Percentiles rank a stretch among this genome's conserved stretches.
These are phyloP conservation scores for Bothrops jararaca DNA, from an alignment of 2,113 vertebrate species.

Conservation along the genomic window DNA sequence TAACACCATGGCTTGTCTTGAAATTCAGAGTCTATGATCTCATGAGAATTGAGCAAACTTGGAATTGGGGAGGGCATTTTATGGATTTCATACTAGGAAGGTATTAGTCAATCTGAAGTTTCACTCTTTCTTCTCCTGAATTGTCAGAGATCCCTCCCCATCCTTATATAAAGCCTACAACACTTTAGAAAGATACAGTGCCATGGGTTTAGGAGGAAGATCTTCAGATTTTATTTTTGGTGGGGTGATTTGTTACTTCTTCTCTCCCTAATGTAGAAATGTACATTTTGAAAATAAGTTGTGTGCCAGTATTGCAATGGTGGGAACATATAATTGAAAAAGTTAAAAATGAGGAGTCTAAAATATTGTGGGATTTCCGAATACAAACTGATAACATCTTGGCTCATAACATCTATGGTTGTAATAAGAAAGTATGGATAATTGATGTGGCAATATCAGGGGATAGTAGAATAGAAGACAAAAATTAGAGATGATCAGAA, in stretches of 20 bases:
- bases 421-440: background rate
- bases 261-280: background rate
- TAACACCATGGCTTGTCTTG: conserved; percentile 44
- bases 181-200: background rate
- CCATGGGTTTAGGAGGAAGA: background rate
- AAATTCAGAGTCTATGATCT: conserved; percentile 42
- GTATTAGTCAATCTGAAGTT: conserved; percentile 53
- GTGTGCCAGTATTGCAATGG: background rate
- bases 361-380: background rate
- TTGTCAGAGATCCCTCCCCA: background rate
- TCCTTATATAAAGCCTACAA: background rate
- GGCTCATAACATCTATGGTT: background rate
- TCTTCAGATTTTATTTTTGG: background rate
- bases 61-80: conserved; percentile 13
- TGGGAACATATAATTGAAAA: background rate
- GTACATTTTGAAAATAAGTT: background rate
- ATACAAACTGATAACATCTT: background rate
- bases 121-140: background rate
- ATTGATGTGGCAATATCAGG: background rate
- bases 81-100: conserved; percentile 52
- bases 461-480: background rate
- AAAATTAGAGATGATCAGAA: background rate
- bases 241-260: background rate
- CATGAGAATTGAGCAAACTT: conserved; percentile 56
- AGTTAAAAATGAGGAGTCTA: background rate